A percentile compares a stretch with the other conserved stretches of the same genome.
Conservation (phyloP, 2,888 invertebrate species). For the Diachrysia chrysitis region DNA sequence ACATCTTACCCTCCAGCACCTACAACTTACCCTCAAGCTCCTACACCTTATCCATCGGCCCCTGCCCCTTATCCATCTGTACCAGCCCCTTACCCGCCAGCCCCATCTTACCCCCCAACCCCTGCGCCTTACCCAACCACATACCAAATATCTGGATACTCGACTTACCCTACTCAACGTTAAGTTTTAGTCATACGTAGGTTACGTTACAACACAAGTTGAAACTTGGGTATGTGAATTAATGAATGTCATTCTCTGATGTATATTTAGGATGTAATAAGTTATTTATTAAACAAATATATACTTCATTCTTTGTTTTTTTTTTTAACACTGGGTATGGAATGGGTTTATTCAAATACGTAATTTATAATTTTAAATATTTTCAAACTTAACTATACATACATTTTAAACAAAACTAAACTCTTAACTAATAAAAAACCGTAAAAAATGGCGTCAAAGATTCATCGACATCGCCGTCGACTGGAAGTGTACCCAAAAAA, state of each 20-base stretch:
- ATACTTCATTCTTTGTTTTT: neutral
- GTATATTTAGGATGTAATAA: neutral
- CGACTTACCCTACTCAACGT: conserved; percentile 26
- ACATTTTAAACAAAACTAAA: no score
- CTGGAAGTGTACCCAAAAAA: no score
- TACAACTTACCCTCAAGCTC: conserved; percentile 19
- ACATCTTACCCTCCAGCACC: conserved; percentile 26
- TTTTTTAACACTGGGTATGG: neutral
- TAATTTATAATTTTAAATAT: no score
- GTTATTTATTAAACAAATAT: conserved; percentile 1
- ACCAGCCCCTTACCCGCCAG: neutral
- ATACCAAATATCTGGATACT: conserved; percentile 18
- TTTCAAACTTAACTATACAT: no score
- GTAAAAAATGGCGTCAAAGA: no score
- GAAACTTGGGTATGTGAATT: neutral
- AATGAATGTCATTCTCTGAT: neutral
- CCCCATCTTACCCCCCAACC: conserved; percentile 11
- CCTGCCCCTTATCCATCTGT: conserved; percentile 30
- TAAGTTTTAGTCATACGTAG: conserved; percentile 21
- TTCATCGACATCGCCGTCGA: no score
- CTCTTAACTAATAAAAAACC: no score
- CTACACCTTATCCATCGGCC: conserved; percentile 33
- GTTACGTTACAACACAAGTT: conserved; percentile 1
- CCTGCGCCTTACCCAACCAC: conserved; percentile 10
- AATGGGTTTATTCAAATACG: no score